Conservation (phyloP, 2,113 vertebrate genomes). For the Pyrgilauda ruficollis region DNA sequence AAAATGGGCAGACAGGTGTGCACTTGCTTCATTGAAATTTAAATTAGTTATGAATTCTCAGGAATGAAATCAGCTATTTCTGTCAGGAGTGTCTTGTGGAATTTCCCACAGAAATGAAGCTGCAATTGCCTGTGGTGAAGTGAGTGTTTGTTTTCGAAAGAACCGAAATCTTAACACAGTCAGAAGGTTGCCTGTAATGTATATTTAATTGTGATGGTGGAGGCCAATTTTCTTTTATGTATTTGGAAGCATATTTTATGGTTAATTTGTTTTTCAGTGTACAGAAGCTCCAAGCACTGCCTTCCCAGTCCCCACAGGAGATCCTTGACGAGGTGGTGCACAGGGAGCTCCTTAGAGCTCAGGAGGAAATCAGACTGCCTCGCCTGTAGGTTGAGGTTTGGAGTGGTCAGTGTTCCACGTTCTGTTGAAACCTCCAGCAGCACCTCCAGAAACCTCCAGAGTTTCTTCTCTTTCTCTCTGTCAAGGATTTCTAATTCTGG, state of each 20-base stretch:
- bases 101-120: background rate
- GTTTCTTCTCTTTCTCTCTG: background rate
- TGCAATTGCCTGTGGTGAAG: background rate
- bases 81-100: background rate
- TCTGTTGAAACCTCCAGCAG: background rate
- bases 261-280: background rate
- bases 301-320: background rate
- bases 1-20: constrained; percentile 37
- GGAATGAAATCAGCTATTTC: background rate
- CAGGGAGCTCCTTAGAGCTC: background rate
- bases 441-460: background rate
- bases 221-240: background rate
- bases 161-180: background rate
- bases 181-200: background rate
- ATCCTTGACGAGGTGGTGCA: background rate
- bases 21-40: constrained; percentile 30
- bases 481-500: background rate
- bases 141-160: background rate
- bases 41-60: constrained; percentile 28
- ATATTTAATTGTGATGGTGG: background rate
- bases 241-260: background rate
- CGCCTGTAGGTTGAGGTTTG: fast-evolving
- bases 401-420: background rate
- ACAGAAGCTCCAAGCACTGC: background rate
- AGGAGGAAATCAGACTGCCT: background rate